Evolutionary conservation across 2,113 vertebrate species (phyloP).

Genomic region (Tyrannus savana): DNA sequence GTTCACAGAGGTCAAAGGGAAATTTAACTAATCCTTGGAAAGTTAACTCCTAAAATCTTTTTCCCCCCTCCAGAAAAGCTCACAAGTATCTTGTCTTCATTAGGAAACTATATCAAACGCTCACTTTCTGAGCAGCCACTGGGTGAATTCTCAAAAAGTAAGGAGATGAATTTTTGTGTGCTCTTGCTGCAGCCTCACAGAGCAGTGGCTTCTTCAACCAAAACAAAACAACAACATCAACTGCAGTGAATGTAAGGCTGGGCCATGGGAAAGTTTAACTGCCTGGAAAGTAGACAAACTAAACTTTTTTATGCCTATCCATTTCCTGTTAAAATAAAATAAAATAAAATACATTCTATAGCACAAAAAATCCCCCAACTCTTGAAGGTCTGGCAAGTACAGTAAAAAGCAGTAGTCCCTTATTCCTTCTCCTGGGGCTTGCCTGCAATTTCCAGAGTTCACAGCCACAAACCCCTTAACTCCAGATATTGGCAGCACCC

Average conservation of each 20-base stretch:
- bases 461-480: not conserved
- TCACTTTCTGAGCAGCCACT: not conserved
- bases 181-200: not conserved
- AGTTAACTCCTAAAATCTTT: not conserved
- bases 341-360: not conserved
- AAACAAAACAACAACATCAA: not conserved
- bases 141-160: not conserved
- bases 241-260: not conserved
- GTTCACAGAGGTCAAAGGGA: not conserved
- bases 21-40: not conserved
- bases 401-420: not conserved
- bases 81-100: not conserved
- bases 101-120: not conserved
- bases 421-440: not conserved
- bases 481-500: not conserved
- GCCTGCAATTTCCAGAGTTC: not conserved
- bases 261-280: slow-evolving; percentile 25
- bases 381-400: not conserved
- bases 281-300: not conserved
- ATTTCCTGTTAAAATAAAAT: not conserved
- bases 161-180: not conserved
- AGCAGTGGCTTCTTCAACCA: not conserved
- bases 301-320: not conserved
- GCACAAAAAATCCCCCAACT: not conserved
- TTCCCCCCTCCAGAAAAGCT: not conserved